A percentile compares a stretch with the other conserved stretches of the same genome.
Evolutionary conservation across 2,888 invertebrate species (phyloP).

Genomic region (Proisotoma minuta): DNA sequence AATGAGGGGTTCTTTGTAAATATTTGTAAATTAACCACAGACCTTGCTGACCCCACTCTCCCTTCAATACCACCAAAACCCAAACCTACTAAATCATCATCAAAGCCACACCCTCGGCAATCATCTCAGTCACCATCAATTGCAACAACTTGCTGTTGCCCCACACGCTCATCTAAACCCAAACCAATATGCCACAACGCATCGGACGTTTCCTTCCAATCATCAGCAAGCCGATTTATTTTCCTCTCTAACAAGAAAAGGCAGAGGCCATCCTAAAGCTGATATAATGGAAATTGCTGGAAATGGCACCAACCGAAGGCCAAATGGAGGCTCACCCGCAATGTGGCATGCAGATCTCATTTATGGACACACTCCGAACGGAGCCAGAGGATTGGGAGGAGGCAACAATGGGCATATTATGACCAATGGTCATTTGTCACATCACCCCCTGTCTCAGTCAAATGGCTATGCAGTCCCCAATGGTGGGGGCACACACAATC

Average conservation of each 20-base stretch:
- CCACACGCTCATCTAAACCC: conserved; percentile 41
- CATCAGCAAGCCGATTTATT: conserved; percentile 45
- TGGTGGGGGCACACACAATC: conserved; percentile 14
- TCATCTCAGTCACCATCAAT: conserved; percentile 40
- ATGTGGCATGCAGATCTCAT: conserved; percentile 42
- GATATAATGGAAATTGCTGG: conserved; percentile 33
- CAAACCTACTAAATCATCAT: conserved; percentile 33
- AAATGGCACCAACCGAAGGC: conserved; percentile 18
- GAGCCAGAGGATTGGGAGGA: conserved; percentile 23
- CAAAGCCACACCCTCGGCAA: conserved; percentile 36
- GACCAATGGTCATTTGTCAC: conserved; percentile 2
- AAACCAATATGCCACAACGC: conserved; percentile 41
- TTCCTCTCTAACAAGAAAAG: conserved; percentile 45
- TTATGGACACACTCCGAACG: conserved; percentile 39
- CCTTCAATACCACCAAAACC: conserved; percentile 45
- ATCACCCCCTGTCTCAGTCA: not conserved
- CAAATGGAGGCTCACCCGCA: conserved; percentile 17
- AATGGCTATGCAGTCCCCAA: conserved; percentile 20
- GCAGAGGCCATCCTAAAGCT: no score
- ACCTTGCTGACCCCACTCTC: conserved; percentile 48
- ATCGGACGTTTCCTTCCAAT: conserved; percentile 46
- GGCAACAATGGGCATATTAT: conserved; percentile 29
- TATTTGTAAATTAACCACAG: conserved; percentile 42
- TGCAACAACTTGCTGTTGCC: conserved; percentile 28
- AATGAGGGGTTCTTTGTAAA: conserved; percentile 38